phyloP scores from a whole-genome alignment of 2,888 invertebrate species.

The Ecliptopera silaceata region DNA sequence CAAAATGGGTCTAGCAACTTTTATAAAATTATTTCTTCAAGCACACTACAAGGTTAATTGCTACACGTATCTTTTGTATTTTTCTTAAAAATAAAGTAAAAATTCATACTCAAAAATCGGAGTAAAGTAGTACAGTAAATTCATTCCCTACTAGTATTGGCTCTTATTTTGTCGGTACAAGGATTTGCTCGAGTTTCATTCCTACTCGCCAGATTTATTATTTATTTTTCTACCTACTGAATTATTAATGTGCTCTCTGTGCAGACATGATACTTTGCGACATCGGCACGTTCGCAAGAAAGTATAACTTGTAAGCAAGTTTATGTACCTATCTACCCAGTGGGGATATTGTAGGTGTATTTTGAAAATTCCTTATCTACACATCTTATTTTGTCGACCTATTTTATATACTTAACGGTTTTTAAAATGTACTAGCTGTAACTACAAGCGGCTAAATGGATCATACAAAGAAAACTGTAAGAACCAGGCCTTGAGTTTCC shows the following conservation, averaged over 20 bases:
- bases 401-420: no score
- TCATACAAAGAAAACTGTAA: no score
- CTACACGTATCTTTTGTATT: no score
- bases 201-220: conserved; percentile 8
- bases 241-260: conserved; percentile 68
- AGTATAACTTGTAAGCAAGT: conserved; percentile 25
- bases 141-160: not conserved
- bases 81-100: no score
- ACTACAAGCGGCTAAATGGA: no score
- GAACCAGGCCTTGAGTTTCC: no score
- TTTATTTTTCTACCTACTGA: conserved; percentile 54
- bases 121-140: not conserved
- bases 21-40: no score
- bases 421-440: no score
- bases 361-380: not conserved
- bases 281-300: conserved; percentile 56
- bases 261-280: conserved; percentile 65
- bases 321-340: conserved; percentile 43
- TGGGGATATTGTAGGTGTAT: conserved; percentile 17
- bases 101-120: not conserved
- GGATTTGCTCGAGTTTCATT: conserved; percentile 7
- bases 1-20: no score
- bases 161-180: not conserved
- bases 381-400: no score
- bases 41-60: no score